phyloP scores from a whole-genome alignment of 92 coral and sea anemone genomes.

The Parazoanthus swiftii region DNA sequence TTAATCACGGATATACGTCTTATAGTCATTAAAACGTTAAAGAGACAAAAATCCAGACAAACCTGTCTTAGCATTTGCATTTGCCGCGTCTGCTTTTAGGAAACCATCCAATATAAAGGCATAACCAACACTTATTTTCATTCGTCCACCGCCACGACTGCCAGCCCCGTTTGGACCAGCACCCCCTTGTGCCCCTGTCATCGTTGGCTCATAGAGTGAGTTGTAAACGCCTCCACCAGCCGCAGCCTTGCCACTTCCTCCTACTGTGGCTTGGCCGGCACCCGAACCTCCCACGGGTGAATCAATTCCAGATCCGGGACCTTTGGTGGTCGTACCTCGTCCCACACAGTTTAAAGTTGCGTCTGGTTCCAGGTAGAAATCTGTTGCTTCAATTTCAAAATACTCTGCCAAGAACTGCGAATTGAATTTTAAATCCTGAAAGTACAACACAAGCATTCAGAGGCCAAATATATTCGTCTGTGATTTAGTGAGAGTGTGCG shows the following conservation, averaged over 20 bases:
- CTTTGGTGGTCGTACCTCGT: constrained; percentile 51
- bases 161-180: constrained; percentile 56
- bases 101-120: constrained; percentile 62
- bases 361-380: constrained; percentile 67
- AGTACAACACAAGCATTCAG: background rate
- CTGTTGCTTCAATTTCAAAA: constrained; percentile 67
- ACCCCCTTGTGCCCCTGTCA: constrained; percentile 66
- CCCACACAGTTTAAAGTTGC: constrained; percentile 64
- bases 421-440: constrained; percentile 68
- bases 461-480: background rate
- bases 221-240: constrained; percentile 54
- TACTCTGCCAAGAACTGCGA: constrained; percentile 63
- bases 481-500: background rate
- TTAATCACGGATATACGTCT: background rate
- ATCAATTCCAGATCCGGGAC: constrained; percentile 60
- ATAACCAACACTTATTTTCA: constrained; percentile 57
- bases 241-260: constrained; percentile 56
- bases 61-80: constrained; percentile 59
- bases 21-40: too few relatives aligned
- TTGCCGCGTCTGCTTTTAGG: constrained; percentile 55
- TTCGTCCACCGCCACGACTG: constrained; percentile 67
- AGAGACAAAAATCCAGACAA: background rate
- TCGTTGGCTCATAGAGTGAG: constrained; percentile 59
- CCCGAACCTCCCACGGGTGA: constrained; percentile 63
- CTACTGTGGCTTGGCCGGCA: constrained; percentile 66